Evolutionary conservation across 2,113 vertebrate genomes (phyloP), one percentile per base, ranked within the genome.

Genomic region (Opisthocomus hoazin): DNA sequence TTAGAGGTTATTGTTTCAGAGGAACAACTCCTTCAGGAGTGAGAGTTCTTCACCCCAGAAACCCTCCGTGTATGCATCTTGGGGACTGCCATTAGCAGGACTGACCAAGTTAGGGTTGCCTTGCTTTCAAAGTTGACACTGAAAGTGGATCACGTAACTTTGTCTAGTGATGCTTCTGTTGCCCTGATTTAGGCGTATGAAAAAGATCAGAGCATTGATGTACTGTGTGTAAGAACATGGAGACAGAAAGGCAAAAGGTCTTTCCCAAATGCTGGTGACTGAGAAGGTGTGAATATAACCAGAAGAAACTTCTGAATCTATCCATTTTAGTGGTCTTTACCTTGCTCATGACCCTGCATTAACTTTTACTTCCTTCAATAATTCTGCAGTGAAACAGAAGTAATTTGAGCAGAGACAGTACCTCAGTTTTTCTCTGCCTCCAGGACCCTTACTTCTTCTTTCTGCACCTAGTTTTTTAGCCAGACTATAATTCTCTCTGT

Each of bases 161-260:
- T 45, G 15, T 3, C 26, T 65, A 43, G 18, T 0, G 0, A 9
- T 73, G 19, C 29, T 65, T 56, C 9, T 58, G 12, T 39, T 37
- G 10, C 1, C 1, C 39, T 46, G 23, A 20, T 51, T 43, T 37
- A 34, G 30, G 10, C 8, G 6, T 50, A 34, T 11, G 19, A 68
- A 65, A 90, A 76, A 65, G 19, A 37, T 24, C 30, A 70, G 27
- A 36, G 5, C 14, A 22, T 5, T 58, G 29, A 29, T 0, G 0
- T 53, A 12, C 3, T 48, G 3, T 17, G 10, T 50, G 22, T 54
- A 39, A 83, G 75, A 64, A 64, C 39, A n/a, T 1, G 22, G 30
- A 56, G 20, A 56, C 4, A 73, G 24, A 89, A 79, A 32, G 2
- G 17, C 12, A n/a, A 82, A 39, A 64, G 8, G 7, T 12, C 41